Conservation (phyloP, 2,888 invertebrate species). For the Temnothorax unifasciatus region DNA sequence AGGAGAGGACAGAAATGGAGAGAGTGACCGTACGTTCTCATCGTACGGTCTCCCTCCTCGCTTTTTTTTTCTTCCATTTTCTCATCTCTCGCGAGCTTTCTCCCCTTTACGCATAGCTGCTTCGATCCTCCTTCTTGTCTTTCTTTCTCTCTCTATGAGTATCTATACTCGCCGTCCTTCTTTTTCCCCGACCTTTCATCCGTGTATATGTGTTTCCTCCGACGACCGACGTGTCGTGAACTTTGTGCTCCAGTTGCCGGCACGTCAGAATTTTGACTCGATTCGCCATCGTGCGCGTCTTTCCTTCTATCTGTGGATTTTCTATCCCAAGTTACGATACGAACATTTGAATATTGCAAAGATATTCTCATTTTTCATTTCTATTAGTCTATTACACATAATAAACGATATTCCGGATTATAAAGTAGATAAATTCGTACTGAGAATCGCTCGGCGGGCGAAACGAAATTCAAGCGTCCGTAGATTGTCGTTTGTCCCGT, state of each 20-base stretch:
- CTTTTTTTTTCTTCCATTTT: slow-evolving; percentile 27
- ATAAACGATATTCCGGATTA: neutral
- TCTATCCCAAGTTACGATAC: neutral
- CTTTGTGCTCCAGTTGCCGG: slow-evolving; percentile 55
- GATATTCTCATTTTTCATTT: neutral
- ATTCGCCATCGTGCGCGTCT: slow-evolving; percentile 3
- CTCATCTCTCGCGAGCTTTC: slow-evolving; percentile 32
- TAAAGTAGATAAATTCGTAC: neutral
- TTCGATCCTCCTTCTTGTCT: slow-evolving; percentile 49
- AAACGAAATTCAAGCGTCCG: neutral
- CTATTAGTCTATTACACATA: neutral
- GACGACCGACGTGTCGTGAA: slow-evolving; percentile 32
- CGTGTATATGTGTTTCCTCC: slow-evolving; percentile 38
- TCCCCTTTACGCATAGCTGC: slow-evolving; percentile 56
- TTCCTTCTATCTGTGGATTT: neutral
- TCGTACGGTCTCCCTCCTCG: slow-evolving; percentile 12
- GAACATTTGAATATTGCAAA: neutral
- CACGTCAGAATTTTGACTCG: slow-evolving; percentile 44
- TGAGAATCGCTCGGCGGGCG: neutral
- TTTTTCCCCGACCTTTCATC: slow-evolving; percentile 42
- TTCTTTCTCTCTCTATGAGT: slow-evolving; percentile 10
- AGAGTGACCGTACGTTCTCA: slow-evolving; percentile 45
- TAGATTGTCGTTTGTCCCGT: slow-evolving; percentile 34
- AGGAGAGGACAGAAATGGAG: slow-evolving; percentile 52
- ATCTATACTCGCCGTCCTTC: neutral